Evolutionary conservation across 2,888 invertebrate species (phyloP).

Genomic region (Hemithea aestivaria): DNA sequence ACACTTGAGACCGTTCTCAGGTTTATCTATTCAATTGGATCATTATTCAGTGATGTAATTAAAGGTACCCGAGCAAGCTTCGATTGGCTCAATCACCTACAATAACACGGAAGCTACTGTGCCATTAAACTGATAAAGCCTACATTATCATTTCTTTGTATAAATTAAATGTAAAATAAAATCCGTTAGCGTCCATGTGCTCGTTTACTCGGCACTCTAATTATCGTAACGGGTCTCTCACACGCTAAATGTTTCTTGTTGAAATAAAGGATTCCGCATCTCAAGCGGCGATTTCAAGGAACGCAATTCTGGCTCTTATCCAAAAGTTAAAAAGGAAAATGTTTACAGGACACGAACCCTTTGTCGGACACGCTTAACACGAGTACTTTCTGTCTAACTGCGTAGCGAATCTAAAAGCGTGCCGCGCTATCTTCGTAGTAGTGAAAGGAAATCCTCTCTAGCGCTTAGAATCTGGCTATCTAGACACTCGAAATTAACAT

Average conservation of each 20-base stretch:
- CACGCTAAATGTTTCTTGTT: constrained; percentile 6
- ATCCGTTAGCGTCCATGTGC: constrained; percentile 1
- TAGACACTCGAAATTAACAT: constrained; percentile 7
- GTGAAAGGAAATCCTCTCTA: constrained; percentile 13
- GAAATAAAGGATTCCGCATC: constrained; percentile 16
- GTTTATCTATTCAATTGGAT: constrained; percentile 13
- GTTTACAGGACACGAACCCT: constrained; percentile 46
- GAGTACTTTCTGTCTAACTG: constrained; percentile 32
- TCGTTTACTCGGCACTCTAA: constrained; percentile 2
- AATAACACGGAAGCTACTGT: constrained; percentile 25
- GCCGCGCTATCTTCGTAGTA: constrained; percentile 21
- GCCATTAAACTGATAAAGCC: constrained; percentile 14
- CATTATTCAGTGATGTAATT: constrained; percentile 16
- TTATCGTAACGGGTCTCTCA: constrained; percentile 7
- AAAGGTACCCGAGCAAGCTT: constrained; percentile 13
- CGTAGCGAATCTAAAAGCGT: constrained; percentile 32
- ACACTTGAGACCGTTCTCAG: constrained; percentile 12
- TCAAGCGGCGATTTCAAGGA: constrained; percentile 11
- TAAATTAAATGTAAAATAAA: neutral
- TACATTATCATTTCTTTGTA: neutral
- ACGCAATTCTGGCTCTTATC: constrained; percentile 40
- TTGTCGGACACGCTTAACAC: constrained; percentile 36
- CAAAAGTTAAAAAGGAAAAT: constrained; percentile 50
- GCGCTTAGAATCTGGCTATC: neutral
- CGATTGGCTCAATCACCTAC: constrained; percentile 18